These are phyloP conservation scores for Lycaena phlaeas DNA, from an alignment of 2,888 invertebrate species.

Conservation along the genomic window DNA sequence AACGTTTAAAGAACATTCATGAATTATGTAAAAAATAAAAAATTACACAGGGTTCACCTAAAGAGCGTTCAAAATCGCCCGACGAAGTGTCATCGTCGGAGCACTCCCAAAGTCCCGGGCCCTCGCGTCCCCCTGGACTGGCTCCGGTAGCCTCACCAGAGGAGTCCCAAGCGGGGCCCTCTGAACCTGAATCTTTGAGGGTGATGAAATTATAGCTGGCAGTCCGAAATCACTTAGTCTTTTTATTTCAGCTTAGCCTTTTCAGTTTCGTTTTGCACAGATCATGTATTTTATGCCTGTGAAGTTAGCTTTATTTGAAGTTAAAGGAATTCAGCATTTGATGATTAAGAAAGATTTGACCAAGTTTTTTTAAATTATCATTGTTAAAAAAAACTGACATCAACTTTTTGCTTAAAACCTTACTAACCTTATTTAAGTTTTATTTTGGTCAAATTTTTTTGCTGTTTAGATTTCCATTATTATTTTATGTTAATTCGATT, in stretches of 20 bases:
- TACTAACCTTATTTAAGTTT: background rate
- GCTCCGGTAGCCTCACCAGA: slow-evolving; percentile 28
- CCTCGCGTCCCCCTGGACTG: slow-evolving; percentile 30
- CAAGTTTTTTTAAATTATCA: slow-evolving; percentile 17
- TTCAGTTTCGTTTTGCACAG: slow-evolving; percentile 49
- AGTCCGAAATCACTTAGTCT: slow-evolving; percentile 68
- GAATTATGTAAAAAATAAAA: slow-evolving; percentile 11
- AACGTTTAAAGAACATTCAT: background rate
- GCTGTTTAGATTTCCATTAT: background rate
- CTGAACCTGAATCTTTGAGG: slow-evolving; percentile 52
- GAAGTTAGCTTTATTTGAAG: slow-evolving; percentile 27
- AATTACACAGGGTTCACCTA: slow-evolving; percentile 41
- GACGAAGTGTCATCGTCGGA: slow-evolving; percentile 34
- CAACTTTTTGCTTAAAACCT: too few relatives aligned
- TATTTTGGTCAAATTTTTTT: slow-evolving; percentile 9
- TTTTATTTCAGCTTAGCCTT: slow-evolving; percentile 60
- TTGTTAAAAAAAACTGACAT: too few relatives aligned
- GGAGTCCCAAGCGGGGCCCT: slow-evolving; percentile 51
- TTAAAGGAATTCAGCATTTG: slow-evolving; percentile 71
- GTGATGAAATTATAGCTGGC: slow-evolving; percentile 71
- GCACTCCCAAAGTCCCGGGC: slow-evolving; percentile 31
- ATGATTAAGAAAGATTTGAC: slow-evolving; percentile 18
- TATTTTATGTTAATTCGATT: background rate
- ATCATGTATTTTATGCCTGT: slow-evolving; percentile 33
- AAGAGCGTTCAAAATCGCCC: slow-evolving; percentile 44